These are phyloP conservation scores for Pseudomyrmex concolor DNA, from an alignment of 1,140 invertebrate genomes.

Conservation along the genomic window DNA sequence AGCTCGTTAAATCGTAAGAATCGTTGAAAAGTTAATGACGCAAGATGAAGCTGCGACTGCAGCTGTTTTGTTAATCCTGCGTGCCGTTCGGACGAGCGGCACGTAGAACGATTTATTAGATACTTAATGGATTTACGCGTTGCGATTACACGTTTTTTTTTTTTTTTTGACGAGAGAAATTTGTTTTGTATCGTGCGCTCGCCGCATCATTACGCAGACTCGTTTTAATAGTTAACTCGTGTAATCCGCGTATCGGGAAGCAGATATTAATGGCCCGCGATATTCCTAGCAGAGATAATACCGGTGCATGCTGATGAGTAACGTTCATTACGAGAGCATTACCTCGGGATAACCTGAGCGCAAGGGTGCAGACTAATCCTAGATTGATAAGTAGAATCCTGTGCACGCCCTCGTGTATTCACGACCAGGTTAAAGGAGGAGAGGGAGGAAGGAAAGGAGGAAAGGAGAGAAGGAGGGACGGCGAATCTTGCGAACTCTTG, in stretches of 20 bases:
- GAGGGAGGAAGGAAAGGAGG: no score
- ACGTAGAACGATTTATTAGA: background rate
- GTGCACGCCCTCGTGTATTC: conserved; percentile 44
- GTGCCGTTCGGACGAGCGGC: background rate
- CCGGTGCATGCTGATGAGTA: conserved; percentile 76
- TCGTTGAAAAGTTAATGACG: background rate
- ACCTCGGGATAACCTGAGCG: conserved; percentile 75
- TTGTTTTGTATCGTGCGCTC: conserved; percentile 20
- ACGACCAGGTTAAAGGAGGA: background rate
- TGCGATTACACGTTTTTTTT: background rate
- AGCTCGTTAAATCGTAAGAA: conserved; percentile 6
- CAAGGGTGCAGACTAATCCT: conserved; percentile 79
- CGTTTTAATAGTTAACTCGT: conserved; percentile 65
- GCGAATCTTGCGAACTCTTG: conserved; percentile 59
- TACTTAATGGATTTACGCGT: background rate
- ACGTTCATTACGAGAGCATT: conserved; percentile 80
- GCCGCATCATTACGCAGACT: conserved; percentile 63
- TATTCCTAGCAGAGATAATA: conserved; percentile 65
- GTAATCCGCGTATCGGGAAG: conserved; percentile 66
- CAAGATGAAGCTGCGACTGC: background rate
- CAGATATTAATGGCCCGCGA: conserved; percentile 67
- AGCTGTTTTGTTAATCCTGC: background rate
- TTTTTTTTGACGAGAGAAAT: conserved; percentile 1
- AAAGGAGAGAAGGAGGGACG: background rate
- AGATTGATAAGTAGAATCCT: conserved; percentile 79